A percentile compares a stretch with the other conserved stretches of the same genome.
These are phyloP conservation scores for Trochalopteron elliotii DNA, from an alignment of 2,113 vertebrate species.

Conservation along the genomic window DNA sequence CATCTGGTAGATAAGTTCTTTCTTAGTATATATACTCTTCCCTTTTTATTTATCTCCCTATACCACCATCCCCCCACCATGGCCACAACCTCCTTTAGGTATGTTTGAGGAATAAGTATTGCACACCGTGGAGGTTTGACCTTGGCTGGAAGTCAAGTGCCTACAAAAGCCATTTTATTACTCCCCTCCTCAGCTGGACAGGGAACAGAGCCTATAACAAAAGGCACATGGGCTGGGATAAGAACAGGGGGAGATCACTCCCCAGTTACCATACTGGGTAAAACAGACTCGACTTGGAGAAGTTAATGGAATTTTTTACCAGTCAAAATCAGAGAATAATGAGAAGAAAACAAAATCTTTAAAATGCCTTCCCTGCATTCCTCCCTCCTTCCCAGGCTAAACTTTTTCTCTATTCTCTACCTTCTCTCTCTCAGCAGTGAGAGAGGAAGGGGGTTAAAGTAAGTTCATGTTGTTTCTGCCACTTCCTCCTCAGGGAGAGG, in stretches of 20 bases:
- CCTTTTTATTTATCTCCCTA: not conserved
- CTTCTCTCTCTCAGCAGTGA: too few relatives aligned
- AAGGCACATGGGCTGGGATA: accelerated
- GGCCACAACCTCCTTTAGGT: not conserved
- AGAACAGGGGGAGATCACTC: not conserved
- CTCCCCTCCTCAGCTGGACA: not conserved
- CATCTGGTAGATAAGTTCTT: not conserved
- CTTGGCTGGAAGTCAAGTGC: not conserved
- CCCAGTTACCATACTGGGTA: too few relatives aligned
- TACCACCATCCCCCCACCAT: too few relatives aligned
- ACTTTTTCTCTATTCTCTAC: not conserved
- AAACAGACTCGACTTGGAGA: not conserved
- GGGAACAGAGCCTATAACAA: not conserved
- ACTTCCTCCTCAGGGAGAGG: not conserved
- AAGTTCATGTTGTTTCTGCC: not conserved
- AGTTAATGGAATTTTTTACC: not conserved
- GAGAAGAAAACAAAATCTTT: not conserved
- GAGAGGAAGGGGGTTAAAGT: not conserved
- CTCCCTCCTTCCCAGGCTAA: not conserved
- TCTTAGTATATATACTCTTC: not conserved
- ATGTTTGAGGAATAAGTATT: not conserved
- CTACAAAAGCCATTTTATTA: not conserved
- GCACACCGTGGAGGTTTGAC: not conserved
- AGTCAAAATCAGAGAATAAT: not conserved
- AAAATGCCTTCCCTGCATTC: not conserved